Conservation (phyloP, 1,140 invertebrate genomes). For the Chrysomallon squamiferum region DNA sequence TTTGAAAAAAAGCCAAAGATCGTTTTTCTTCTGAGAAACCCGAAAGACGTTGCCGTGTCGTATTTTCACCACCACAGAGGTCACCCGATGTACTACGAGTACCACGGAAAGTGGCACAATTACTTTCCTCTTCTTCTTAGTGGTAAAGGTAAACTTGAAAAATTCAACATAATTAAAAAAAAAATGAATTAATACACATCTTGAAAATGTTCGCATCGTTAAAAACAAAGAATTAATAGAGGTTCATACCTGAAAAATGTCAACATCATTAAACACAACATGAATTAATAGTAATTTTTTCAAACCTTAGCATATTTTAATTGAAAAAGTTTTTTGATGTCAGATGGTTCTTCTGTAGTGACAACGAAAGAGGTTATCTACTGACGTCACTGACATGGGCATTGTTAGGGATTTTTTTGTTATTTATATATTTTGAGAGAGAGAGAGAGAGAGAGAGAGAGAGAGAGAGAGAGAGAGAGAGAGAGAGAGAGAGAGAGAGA, state of each 20-base stretch:
- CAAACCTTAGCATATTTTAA: too few species aligned
- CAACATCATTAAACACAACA: too few species aligned
- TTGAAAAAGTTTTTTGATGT: too few species aligned
- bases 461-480: too few species aligned
- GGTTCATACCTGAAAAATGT: neutral
- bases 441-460: too few species aligned
- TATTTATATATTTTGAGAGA: too few species aligned
- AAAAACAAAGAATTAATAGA: neutral
- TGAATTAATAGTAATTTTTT: too few species aligned
- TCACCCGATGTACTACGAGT: constrained; percentile 8
- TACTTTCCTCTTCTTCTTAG: constrained; percentile 16
- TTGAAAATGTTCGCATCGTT: neutral
- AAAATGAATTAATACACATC: neutral
- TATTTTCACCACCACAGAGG: constrained; percentile 11
- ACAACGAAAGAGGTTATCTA: too few species aligned
- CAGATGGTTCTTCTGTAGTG: too few species aligned
- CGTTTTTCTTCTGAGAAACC: constrained; percentile 14
- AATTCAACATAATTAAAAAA: neutral
- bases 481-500: too few species aligned
- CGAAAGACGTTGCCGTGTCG: constrained; percentile 21
- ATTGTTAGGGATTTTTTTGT: too few species aligned
- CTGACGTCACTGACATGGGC: too few species aligned
- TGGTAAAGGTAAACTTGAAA: constrained; percentile 14
- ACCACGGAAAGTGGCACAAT: constrained; percentile 13
- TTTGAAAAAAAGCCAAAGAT: constrained; percentile 18